Evolutionary conservation across 2,888 invertebrate genomes (phyloP), one percentile per base, ranked within the genome.

Genomic region (Brachyopa scutellaris): DNA sequence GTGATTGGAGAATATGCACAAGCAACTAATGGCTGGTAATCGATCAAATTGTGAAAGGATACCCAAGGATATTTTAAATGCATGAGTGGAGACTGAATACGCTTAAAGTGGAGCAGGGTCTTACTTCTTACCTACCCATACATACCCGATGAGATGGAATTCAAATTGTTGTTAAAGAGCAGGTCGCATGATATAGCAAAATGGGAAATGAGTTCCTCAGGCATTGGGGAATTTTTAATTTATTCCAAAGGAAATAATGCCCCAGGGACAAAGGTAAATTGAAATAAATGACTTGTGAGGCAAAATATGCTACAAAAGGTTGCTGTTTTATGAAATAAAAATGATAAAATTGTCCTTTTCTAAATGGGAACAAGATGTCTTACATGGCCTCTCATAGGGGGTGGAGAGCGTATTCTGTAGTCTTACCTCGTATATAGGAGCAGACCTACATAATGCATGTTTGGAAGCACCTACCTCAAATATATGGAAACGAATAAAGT

Each of bases 21-120:
- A 23, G 29, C 47, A 61, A 55, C 76, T 76, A 61, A 76, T 69
- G 53, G 55, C 15, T 23, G 4, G 47, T 61, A 77, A 77, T 77
- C 76, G 69, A 77, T 77, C 69, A 77, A 77, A 69, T 55, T 47
- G 5, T 67, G 42, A 77, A 69, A 62, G 61, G 76, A 47, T 67
- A 61, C 55, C 45, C 51, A 61, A 61, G 61, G 61, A 49, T 51
- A 47, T 64, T 45, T 15, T 51, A 23, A 72, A 36, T 51, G 36
- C 6, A 40, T 38, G 38, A 51, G 29, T 29, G 40, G 26, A 5
- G 15, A 49, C 55, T 26, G n/a, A 11, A 23, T 7, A 49, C 2
- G n/a, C 1, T 1, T 13, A 15, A 15, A 15, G 38, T 0, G 11
- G 38, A 0, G n/a, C n/a, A 38, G 38, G 15, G 38, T 7, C 7